Evolutionary conservation across 1,140 invertebrate species (phyloP).

Genomic region (Bombus impatiens): DNA sequence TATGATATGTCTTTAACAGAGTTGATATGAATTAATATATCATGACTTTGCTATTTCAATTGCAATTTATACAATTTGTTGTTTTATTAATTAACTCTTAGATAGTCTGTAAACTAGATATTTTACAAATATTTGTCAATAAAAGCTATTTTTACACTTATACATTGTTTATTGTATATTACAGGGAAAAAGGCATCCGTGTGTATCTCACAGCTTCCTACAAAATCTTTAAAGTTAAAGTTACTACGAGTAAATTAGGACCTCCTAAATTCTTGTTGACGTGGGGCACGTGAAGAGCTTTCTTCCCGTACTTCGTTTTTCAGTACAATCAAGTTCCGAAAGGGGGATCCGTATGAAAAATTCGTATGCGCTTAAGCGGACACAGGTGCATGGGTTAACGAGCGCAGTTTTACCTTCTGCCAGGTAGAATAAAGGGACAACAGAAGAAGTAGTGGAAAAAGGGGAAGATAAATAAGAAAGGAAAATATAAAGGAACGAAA

Average conservation of each 20-base stretch:
- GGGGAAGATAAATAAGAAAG: conserved; percentile 8
- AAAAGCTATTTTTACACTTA: neutral
- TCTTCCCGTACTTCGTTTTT: conserved; percentile 2
- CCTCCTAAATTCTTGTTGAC: conserved; percentile 17
- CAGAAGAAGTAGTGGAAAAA: conserved; percentile 30
- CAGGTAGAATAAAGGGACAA: conserved; percentile 46
- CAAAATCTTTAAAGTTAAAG: neutral
- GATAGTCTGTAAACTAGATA: neutral
- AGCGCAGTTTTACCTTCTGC: conserved; percentile 54
- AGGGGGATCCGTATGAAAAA: conserved; percentile 68
- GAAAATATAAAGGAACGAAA: conserved; percentile 29
- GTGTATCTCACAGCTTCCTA: neutral
- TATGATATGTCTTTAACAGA: no score
- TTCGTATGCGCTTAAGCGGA: conserved; percentile 64
- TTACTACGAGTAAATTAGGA: neutral
- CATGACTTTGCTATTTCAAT: neutral
- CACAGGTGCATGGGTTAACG: conserved; percentile 76
- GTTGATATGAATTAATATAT: neutral
- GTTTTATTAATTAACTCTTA: neutral
- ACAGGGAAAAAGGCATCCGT: neutral
- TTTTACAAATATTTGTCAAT: neutral
- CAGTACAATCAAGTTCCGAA: neutral
- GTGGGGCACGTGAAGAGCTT: conserved; percentile 29
- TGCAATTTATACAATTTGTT: neutral
- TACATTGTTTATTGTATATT: no score